Percentiles rank a stretch among this genome's conserved stretches.
phyloP scores from a whole-genome alignment of 2,797 vertebrate species.

The Hirundo rustica region DNA sequence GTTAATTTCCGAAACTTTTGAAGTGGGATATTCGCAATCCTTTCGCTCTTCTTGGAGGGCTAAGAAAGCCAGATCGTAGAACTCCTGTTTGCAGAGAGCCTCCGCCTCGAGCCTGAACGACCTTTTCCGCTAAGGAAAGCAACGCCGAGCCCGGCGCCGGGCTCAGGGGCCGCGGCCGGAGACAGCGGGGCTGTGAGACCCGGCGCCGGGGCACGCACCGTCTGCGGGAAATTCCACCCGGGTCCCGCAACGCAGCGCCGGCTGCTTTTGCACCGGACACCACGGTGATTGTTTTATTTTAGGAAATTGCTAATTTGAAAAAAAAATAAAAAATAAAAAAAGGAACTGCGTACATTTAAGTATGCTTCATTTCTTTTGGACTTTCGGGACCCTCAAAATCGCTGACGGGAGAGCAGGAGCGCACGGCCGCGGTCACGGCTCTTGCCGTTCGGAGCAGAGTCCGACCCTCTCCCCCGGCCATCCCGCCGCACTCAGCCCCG shows the following conservation, averaged over 20 bases:
- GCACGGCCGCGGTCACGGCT: neutral
- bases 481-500: neutral
- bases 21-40: neutral
- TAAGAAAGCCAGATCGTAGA: neutral
- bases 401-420: neutral
- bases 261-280: neutral
- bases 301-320: neutral
- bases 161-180: neutral
- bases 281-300: neutral
- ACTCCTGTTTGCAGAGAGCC: neutral
- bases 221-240: neutral
- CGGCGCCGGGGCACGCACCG: neutral
- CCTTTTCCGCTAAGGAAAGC: conserved; percentile 40
- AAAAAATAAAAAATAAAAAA: neutral
- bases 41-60: neutral
- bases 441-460: neutral
- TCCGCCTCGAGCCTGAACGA: neutral
- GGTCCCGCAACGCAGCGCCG: neutral
- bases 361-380: neutral
- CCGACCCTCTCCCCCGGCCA: neutral
- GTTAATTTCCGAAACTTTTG: neutral
- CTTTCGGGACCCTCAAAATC: neutral
- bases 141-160: neutral
- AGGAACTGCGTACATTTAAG: fast-evolving
- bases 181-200: neutral